A percentile compares a stretch with the other conserved stretches of the same genome.
Evolutionary conservation across 2,113 vertebrate genomes (phyloP).

Genomic region (Bufo gargarizans): DNA sequence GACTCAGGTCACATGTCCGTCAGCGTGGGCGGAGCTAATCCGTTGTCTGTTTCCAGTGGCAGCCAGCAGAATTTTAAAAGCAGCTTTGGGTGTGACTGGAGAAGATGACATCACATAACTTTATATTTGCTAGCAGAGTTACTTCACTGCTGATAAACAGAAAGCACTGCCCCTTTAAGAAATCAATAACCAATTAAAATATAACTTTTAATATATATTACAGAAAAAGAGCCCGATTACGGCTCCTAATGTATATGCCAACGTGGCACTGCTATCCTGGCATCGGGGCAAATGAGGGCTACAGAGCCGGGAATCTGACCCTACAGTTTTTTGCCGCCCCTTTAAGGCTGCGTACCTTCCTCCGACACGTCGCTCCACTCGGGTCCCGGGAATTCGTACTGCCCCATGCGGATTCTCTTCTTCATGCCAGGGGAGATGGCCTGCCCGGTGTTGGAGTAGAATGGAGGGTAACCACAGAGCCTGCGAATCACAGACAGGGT

Average conservation of each 20-base stretch:
- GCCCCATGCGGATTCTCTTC: slow-evolving; percentile 94
- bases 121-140: neutral
- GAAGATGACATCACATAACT: neutral
- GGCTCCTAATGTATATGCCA: no score
- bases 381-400: slow-evolving; percentile 94
- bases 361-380: slow-evolving; percentile 97
- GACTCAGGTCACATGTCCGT: neutral
- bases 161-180: no score
- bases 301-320: no score
- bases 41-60: no score
- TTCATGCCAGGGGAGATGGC: slow-evolving; percentile 99
- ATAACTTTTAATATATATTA: no score
- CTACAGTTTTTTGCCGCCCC: neutral
- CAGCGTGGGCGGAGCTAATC: neutral
- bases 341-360: slow-evolving; percentile 77
- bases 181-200: no score
- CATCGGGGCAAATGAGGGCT: no score
- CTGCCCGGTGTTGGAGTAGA: slow-evolving; percentile 98
- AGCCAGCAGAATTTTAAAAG: neutral
- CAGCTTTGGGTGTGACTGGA: neutral
- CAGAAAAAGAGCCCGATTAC: no score
- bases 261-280: no score
- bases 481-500: slow-evolving; percentile 65
- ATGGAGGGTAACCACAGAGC: slow-evolving; percentile 95
- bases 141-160: no score